These are phyloP conservation scores for Phycodurus eques DNA, from an alignment of 2,113 vertebrate species.

Conservation along the genomic window DNA sequence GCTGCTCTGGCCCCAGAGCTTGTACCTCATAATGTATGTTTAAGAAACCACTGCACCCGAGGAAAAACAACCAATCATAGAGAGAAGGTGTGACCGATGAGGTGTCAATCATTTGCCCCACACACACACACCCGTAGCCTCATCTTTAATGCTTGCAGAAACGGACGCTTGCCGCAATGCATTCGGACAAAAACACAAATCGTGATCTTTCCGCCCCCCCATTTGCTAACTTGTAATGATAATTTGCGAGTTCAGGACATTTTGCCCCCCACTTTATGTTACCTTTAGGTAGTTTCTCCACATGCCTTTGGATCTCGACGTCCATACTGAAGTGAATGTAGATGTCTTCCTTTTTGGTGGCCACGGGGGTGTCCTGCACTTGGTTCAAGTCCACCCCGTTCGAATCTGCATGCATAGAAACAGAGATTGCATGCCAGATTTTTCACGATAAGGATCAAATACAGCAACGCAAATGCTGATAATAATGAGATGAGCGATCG, in stretches of 20 bases:
- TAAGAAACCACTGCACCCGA: too few species aligned
- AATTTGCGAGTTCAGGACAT: background rate
- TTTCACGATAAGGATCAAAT: background rate
- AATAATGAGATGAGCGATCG: background rate
- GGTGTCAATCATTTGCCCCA: too few species aligned
- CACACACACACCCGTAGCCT: too few species aligned
- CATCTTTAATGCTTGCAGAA: too few species aligned
- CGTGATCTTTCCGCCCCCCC: too few species aligned
- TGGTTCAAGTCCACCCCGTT: conserved; percentile 93
- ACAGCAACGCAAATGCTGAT: background rate
- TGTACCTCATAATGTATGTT: too few species aligned
- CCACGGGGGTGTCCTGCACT: conserved; percentile 93
- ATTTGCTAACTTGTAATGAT: too few species aligned
- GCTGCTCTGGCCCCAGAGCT: too few species aligned
- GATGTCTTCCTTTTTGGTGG: conserved; percentile 89
- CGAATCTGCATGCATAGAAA: conserved; percentile 75
- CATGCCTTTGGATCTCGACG: conserved; percentile 94
- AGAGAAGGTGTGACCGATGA: too few species aligned
- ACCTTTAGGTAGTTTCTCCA: conserved; percentile 98
- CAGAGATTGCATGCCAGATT: background rate
- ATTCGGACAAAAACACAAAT: too few species aligned
- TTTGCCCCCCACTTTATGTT: background rate
- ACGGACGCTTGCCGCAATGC: too few species aligned
- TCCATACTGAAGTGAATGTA: conserved; percentile 94
- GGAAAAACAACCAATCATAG: too few species aligned